Percentiles rank a stretch among this genome's conserved stretches.
phyloP scores from a whole-genome alignment of 2,113 vertebrate species.

The Seriola dumerili region DNA sequence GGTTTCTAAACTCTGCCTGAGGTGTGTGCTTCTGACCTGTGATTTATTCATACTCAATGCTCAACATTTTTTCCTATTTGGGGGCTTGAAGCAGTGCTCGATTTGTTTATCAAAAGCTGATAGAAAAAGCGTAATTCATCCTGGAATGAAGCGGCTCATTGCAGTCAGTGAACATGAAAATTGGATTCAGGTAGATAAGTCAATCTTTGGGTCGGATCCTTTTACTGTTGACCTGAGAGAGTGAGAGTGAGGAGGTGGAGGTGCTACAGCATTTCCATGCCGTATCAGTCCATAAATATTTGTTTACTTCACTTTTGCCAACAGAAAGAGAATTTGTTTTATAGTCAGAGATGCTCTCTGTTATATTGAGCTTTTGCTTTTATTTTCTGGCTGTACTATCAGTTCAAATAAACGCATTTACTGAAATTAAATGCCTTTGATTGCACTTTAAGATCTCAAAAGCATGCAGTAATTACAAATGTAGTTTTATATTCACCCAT shows the following conservation, averaged over 20 bases:
- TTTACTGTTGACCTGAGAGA: conserved; percentile 81
- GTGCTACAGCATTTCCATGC: conserved; percentile 58
- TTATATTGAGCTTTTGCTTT: conserved; percentile 8
- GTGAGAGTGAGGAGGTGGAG: conserved; percentile 41
- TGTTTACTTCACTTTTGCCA: conserved; percentile 51
- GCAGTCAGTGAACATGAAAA: conserved; percentile 87
- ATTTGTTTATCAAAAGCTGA: conserved; percentile 86
- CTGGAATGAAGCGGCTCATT: conserved; percentile 80
- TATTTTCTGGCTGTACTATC: not conserved
- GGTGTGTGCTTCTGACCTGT: conserved; percentile 60
- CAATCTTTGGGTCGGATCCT: conserved; percentile 82
- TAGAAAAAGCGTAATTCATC: conserved; percentile 84
- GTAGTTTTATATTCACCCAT: not conserved
- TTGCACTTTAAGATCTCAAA: not conserved
- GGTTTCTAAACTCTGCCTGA: conserved; percentile 54
- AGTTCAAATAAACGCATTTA: not conserved
- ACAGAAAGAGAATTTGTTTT: conserved; percentile 27
- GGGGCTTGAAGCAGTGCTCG: conserved; percentile 68
- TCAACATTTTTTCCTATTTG: conserved; percentile 63
- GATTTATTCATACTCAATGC: conserved; percentile 77
- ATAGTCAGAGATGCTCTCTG: not conserved
- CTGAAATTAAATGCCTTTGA: conserved; percentile 8
- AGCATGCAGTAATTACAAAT: not conserved
- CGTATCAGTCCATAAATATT: conserved; percentile 56
- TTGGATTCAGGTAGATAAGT: conserved; percentile 87